These are phyloP conservation scores for Etheostoma spectabile DNA, from an alignment of 2,113 vertebrate species.

Conservation along the genomic window DNA sequence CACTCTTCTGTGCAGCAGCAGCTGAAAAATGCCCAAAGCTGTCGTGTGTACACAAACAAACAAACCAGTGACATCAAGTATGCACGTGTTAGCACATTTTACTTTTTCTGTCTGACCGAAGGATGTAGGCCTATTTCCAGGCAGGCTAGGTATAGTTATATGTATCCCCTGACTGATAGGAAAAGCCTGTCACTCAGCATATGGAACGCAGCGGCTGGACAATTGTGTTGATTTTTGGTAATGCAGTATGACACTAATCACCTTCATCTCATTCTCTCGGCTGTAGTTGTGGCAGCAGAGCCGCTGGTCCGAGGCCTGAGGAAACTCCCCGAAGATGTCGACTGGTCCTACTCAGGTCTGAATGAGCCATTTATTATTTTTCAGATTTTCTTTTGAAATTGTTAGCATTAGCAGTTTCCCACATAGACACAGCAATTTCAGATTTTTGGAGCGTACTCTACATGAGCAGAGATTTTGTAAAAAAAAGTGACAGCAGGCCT, in stretches of 20 bases:
- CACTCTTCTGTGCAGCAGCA: neutral
- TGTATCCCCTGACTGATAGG: slow-evolving; percentile 1
- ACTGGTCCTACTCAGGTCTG: slow-evolving; percentile 85
- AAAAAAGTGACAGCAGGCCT: neutral
- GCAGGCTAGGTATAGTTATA: neutral
- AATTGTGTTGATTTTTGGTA: neutral
- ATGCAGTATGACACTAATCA: slow-evolving; percentile 1
- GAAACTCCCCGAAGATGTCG: slow-evolving; percentile 75
- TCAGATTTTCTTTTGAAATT: neutral
- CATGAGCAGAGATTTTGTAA: neutral
- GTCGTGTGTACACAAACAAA: neutral
- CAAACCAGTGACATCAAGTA: neutral
- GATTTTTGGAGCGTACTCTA: too few relatives aligned
- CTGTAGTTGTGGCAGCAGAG: slow-evolving; percentile 61
- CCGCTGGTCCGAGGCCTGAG: slow-evolving; percentile 69
- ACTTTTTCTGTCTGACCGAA: neutral
- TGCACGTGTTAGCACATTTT: neutral
- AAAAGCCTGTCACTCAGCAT: slow-evolving; percentile 11
- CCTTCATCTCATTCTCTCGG: slow-evolving; percentile 11
- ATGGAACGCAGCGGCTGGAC: neutral
- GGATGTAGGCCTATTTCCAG: neutral
- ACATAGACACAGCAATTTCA: neutral
- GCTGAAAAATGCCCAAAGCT: neutral
- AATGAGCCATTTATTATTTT: neutral
- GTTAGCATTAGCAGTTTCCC: neutral